Percentiles rank a stretch among this genome's conserved stretches.
Evolutionary conservation across 2,888 invertebrate species (phyloP).

Genomic region (Neoaliturus tenellus): DNA sequence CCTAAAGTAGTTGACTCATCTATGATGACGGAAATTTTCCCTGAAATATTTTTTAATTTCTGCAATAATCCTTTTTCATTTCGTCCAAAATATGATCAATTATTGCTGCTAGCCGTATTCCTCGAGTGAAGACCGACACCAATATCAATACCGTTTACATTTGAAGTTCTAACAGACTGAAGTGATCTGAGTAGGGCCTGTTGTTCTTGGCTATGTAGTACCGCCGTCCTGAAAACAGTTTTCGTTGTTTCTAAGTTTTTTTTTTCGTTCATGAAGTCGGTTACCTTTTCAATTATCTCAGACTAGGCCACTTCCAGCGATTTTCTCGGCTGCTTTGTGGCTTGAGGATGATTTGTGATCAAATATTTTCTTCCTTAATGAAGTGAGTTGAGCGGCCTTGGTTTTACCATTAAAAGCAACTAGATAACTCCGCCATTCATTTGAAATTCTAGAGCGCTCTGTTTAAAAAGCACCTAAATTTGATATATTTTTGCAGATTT

Average conservation of each 20-base stretch:
- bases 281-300: not conserved
- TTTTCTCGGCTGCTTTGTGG: slow-evolving; percentile 14
- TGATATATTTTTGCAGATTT: slow-evolving; percentile 10
- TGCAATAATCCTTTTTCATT: slow-evolving; percentile 12
- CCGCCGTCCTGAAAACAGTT: slow-evolving; percentile 8
- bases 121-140: slow-evolving; percentile 6
- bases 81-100: slow-evolving; percentile 8
- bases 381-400: not conserved
- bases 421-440: not conserved
- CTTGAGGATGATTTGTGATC: not conserved
- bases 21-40: slow-evolving; percentile 16
- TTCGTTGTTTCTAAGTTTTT: not conserved
- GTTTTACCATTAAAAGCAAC: slow-evolving; percentile 4
- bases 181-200: slow-evolving; percentile 25
- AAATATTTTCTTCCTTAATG: not conserved
- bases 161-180: slow-evolving; percentile 23
- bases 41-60: slow-evolving; percentile 22
- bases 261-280: not conserved
- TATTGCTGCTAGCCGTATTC: slow-evolving; percentile 18
- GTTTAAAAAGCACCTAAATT: not conserved
- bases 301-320: not conserved
- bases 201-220: not conserved
- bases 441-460: not conserved
- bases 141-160: slow-evolving; percentile 19
- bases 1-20: slow-evolving; percentile 31